Conservation (phyloP, 1,140 invertebrate species). For the Drosophila elegans region DNA sequence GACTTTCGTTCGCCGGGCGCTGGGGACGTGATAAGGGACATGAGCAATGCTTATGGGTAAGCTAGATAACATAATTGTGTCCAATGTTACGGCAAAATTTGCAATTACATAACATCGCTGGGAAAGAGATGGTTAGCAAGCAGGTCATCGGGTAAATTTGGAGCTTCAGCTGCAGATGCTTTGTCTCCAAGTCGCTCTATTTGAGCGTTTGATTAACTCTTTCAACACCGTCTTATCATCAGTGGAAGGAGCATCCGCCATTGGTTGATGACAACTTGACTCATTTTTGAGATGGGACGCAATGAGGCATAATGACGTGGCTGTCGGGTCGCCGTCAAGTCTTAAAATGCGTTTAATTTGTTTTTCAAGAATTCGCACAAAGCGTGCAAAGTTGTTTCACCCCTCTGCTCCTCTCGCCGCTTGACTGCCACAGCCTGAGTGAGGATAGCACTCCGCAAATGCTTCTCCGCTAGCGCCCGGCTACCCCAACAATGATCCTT, state of each 20-base stretch:
- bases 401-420: neutral
- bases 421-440: slow-evolving; percentile 1
- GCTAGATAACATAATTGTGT: slow-evolving; percentile 42
- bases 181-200: no score
- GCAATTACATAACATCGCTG: neutral
- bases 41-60: slow-evolving; percentile 13
- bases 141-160: neutral
- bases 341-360: slow-evolving; percentile 58
- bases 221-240: slow-evolving; percentile 1
- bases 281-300: slow-evolving; percentile 25
- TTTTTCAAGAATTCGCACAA: slow-evolving; percentile 59
- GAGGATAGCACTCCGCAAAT: slow-evolving; percentile 1
- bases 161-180: neutral
- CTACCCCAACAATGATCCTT: neutral
- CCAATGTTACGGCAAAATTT: slow-evolving; percentile 45
- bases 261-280: slow-evolving; percentile 16
- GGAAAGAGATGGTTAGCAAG: slow-evolving; percentile 6
- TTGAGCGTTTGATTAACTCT: neutral
- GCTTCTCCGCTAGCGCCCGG: slow-evolving; percentile 4
- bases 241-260: slow-evolving; percentile 2
- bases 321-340: slow-evolving; percentile 32
- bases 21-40: slow-evolving; percentile 18
- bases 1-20: neutral
- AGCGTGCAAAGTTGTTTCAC: slow-evolving; percentile 43
- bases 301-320: slow-evolving; percentile 38